phyloP scores from a whole-genome alignment of 2,888 invertebrate genomes.

The Limulus polyphemus region DNA sequence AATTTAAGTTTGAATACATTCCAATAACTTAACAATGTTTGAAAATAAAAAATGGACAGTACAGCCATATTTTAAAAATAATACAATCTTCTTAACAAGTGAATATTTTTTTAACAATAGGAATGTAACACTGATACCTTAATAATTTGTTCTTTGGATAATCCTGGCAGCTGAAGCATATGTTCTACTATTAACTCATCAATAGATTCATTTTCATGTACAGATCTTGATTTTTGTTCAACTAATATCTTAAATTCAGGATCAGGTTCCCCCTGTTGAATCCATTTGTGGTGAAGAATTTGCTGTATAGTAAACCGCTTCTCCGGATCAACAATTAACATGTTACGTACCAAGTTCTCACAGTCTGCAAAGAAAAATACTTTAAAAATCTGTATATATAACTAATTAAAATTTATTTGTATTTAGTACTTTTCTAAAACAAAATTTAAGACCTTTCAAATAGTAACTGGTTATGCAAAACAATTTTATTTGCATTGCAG shows the following conservation, averaged over 20 bases:
- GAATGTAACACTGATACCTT: conserved; percentile 5
- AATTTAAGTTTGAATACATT: too few relatives aligned
- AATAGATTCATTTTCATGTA: conserved; percentile 35
- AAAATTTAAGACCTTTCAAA: too few relatives aligned
- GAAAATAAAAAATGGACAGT: too few relatives aligned
- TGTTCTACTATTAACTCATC: conserved; percentile 64
- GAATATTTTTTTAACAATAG: background rate
- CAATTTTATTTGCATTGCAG: too few relatives aligned
- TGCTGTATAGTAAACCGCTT: conserved; percentile 64
- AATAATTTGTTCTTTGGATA: conserved; percentile 40
- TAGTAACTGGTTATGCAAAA: too few relatives aligned
- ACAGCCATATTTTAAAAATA: background rate
- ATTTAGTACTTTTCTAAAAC: too few relatives aligned
- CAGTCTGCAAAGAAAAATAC: conserved; percentile 53
- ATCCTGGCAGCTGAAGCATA: conserved; percentile 44
- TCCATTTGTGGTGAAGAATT: conserved; percentile 79
- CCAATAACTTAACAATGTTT: too few relatives aligned
- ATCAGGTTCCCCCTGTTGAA: conserved; percentile 37
- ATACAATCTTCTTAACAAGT: background rate
- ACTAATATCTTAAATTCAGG: conserved; percentile 31
- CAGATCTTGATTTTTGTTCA: conserved; percentile 7
- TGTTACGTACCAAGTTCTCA: conserved; percentile 81
- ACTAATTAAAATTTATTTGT: background rate
- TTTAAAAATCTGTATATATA: too few relatives aligned
- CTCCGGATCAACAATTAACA: conserved; percentile 83